A percentile compares a stretch with the other conserved stretches of the same genome.
These are phyloP conservation scores for Meloe dianella DNA, from an alignment of 2,888 invertebrate genomes.

Conservation along the genomic window DNA sequence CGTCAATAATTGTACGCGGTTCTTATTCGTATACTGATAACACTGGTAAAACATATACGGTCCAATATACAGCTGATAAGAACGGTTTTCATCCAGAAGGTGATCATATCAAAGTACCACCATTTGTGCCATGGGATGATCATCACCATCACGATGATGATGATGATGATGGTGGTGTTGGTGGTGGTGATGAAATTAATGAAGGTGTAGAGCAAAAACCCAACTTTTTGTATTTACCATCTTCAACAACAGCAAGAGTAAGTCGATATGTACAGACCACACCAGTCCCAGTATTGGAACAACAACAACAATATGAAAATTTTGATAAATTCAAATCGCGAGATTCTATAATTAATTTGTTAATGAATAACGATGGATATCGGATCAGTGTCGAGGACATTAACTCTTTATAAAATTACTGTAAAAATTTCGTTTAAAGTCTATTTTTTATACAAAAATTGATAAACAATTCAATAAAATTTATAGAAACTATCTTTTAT, in stretches of 20 bases:
- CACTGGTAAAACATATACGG: constrained; percentile 57
- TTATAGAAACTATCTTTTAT: background rate
- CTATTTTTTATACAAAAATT: constrained; percentile 14
- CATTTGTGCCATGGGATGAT: constrained; percentile 45
- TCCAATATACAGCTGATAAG: constrained; percentile 61
- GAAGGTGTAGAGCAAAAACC: background rate
- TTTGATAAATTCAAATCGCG: constrained; percentile 4
- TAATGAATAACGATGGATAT: constrained; percentile 13
- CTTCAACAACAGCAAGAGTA: background rate
- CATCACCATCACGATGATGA: constrained; percentile 21
- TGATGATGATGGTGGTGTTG: background rate
- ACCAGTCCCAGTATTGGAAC: background rate
- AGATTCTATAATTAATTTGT: constrained; percentile 16
- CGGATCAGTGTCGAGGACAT: constrained; percentile 12
- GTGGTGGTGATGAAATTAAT: background rate
- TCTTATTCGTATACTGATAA: constrained; percentile 59
- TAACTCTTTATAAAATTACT: constrained; percentile 16
- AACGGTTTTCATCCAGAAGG: constrained; percentile 52
- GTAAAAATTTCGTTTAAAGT: background rate
- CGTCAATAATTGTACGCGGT: constrained; percentile 55
- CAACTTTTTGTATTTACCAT: constrained; percentile 1
- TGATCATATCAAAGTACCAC: constrained; percentile 46
- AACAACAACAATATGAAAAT: background rate
- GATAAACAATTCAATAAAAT: background rate
- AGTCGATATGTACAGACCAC: constrained; percentile 4